These are phyloP conservation scores for Tetrax tetrax DNA, from an alignment of 2,113 vertebrate genomes.

Conservation along the genomic window DNA sequence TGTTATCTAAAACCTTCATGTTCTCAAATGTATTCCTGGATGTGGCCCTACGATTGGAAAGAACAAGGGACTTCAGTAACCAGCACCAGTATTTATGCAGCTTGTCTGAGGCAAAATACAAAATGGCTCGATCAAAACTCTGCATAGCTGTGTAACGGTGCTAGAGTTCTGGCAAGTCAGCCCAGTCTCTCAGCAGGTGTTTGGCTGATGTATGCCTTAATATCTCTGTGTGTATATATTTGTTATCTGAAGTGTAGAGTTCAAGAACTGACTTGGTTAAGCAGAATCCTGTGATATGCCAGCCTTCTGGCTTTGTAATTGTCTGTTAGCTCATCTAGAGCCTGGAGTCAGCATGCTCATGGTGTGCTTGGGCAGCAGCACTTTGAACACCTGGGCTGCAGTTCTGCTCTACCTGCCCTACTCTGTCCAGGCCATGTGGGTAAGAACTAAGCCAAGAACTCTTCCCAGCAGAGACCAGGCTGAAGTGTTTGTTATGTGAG, in stretches of 20 bases:
- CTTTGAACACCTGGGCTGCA: not conserved
- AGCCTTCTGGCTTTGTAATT: not conserved
- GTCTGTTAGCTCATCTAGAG: not conserved
- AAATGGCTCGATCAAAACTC: fast-evolving
- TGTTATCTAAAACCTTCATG: not conserved
- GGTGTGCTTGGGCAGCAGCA: not conserved
- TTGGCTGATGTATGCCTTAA: not conserved
- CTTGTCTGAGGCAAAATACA: not conserved
- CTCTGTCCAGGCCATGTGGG: not conserved
- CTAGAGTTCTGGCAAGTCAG: not conserved
- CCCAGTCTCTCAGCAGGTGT: not conserved
- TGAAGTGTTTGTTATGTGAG: not conserved
- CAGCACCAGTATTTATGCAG: not conserved
- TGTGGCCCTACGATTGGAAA: not conserved
- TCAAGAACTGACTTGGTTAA: not conserved
- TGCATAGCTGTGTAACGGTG: not conserved
- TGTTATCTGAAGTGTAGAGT: not conserved
- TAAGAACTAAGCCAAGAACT: not conserved
- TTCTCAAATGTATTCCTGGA: not conserved
- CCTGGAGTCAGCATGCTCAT: not conserved
- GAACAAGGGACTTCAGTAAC: not conserved
- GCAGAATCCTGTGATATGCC: not conserved
- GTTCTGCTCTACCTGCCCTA: not conserved
- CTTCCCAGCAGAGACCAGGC: not conserved
- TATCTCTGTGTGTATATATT: not conserved